Evolutionary conservation across 2,797 vertebrate genomes (phyloP).

Genomic region (Mus minutoides): DNA sequence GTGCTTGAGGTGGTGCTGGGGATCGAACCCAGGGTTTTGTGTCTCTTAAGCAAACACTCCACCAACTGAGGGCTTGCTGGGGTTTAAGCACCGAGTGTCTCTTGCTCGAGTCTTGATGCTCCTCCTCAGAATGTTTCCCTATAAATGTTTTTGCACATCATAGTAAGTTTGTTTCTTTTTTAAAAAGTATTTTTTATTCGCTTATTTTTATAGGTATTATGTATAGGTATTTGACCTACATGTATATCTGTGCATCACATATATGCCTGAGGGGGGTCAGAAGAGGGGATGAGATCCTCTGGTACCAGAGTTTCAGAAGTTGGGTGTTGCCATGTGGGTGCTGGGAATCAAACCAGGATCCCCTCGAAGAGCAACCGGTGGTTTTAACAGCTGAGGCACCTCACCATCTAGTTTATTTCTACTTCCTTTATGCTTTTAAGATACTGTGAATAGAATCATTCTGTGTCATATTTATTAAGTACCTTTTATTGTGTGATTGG

Average conservation of each 20-base stretch:
- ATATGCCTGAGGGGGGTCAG: neutral
- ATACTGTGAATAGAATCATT: conserved; percentile 23
- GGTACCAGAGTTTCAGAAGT: neutral
- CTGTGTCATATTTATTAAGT: conserved; percentile 20
- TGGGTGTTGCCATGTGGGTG: neutral
- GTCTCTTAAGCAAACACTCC: neutral
- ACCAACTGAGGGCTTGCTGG: neutral
- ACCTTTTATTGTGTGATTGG: conserved; percentile 38
- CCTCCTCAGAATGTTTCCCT: neutral
- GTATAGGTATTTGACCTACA: neutral
- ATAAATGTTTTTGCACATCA: neutral
- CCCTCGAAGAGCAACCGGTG: neutral
- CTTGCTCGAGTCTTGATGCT: neutral
- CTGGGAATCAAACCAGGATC: neutral
- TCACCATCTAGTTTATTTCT: neutral
- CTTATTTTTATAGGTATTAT: neutral
- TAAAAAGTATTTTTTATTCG: neutral
- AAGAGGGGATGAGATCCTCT: neutral
- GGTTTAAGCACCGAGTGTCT: neutral
- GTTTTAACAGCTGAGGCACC: neutral
- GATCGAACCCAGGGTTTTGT: neutral
- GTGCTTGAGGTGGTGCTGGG: neutral
- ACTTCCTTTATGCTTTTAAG: conserved; percentile 20
- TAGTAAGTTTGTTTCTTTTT: conserved; percentile 26
- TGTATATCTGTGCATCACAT: neutral